These are phyloP conservation scores for Amphilophus citrinellus DNA, from an alignment of 2,113 vertebrate genomes.

Conservation along the genomic window DNA sequence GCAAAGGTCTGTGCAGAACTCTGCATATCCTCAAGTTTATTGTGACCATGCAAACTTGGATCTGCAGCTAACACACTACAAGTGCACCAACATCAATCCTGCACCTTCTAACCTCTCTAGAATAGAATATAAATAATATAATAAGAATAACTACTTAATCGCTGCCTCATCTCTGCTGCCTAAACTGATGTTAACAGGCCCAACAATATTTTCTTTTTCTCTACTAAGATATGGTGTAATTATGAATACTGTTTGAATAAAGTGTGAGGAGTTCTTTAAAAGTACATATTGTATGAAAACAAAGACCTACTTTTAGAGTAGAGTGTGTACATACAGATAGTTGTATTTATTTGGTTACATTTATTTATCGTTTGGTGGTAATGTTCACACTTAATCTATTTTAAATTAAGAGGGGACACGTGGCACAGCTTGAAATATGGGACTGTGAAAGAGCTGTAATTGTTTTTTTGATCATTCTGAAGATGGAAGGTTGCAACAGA, in stretches of 20 bases:
- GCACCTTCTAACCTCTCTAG: background rate
- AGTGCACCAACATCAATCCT: background rate
- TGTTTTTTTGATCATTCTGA: slow-evolving; percentile 1
- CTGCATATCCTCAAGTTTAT: background rate
- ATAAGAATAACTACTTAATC: background rate
- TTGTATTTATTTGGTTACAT: background rate
- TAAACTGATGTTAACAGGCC: background rate
- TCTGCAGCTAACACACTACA: background rate
- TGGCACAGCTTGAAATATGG: background rate
- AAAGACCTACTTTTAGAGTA: background rate
- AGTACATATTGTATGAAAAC: background rate
- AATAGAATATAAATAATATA: background rate
- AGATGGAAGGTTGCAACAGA: background rate
- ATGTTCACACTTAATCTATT: background rate
- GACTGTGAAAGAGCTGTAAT: background rate
- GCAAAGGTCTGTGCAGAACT: background rate
- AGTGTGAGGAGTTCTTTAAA: background rate
- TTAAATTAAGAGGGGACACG: background rate
- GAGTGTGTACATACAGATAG: background rate
- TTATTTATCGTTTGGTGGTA: background rate
- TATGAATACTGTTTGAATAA: background rate
- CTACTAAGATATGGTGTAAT: background rate
- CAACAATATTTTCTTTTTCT: background rate
- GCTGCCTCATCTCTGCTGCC: background rate
- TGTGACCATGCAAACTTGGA: background rate